Conservation (phyloP, 2,888 invertebrate species). For the Liodrosophila aerea region DNA sequence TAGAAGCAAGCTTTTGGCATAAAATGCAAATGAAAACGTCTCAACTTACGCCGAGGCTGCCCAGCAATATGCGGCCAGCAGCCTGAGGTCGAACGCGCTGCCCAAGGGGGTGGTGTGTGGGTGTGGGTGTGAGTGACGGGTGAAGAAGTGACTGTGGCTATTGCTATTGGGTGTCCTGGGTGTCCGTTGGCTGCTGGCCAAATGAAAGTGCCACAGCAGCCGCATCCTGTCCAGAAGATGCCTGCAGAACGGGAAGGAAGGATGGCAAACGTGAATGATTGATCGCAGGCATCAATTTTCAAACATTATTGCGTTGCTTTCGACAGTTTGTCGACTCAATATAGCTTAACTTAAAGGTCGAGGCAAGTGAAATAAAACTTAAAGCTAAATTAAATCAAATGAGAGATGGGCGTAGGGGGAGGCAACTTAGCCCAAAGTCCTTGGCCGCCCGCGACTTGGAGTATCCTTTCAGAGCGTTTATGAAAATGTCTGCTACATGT, state of each 20-base stretch:
- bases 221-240: conserved; percentile 35
- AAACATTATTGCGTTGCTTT: conserved; percentile 58
- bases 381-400: conserved; percentile 41
- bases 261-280: conserved; percentile 61
- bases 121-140: not conserved
- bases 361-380: conserved; percentile 20
- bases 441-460: not conserved
- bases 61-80: not conserved
- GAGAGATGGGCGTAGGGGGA: conserved; percentile 9
- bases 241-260: conserved; percentile 1
- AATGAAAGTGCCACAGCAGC: conserved; percentile 55
- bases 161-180: conserved; percentile 2
- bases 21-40: conserved; percentile 76
- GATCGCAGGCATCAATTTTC: conserved; percentile 75
- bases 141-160: no score
- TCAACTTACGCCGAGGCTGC: conserved; percentile 57
- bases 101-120: not conserved
- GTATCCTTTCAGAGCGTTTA: conserved; percentile 46
- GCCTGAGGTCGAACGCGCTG: not conserved
- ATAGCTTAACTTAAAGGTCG: conserved; percentile 12
- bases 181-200: conserved; percentile 24
- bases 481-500: conserved; percentile 74
- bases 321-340: conserved; percentile 49
- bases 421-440: not conserved
- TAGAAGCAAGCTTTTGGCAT: conserved; percentile 28